Conservation (phyloP, 2,888 invertebrate species). For the Aelia acuminata region DNA sequence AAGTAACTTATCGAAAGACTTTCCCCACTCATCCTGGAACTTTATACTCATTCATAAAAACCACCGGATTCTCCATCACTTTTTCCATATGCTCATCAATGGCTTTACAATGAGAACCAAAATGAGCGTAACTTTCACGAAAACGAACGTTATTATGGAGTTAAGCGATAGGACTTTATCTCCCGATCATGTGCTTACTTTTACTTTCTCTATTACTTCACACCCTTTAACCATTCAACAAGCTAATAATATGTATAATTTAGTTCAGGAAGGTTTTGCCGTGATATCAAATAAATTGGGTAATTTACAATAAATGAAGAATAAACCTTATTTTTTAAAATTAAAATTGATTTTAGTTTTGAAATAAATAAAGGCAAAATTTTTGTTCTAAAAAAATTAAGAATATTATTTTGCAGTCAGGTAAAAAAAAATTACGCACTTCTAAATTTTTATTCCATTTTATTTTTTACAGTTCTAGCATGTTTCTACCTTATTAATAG, state of each 20-base stretch:
- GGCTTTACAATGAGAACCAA: not conserved
- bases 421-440: too few relatives aligned
- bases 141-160: not conserved
- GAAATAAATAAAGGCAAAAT: too few relatives aligned
- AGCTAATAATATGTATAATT: not conserved
- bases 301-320: too few relatives aligned
- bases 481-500: too few relatives aligned
- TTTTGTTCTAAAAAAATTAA: too few relatives aligned
- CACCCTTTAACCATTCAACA: not conserved
- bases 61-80: not conserved
- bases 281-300: too few relatives aligned
- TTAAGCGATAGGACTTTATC: not conserved
- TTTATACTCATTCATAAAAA: not conserved
- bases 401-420: too few relatives aligned
- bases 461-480: too few relatives aligned
- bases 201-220: constrained; percentile 2
- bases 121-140: not conserved
- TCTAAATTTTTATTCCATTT: too few relatives aligned
- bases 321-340: too few relatives aligned
- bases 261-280: too few relatives aligned
- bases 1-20: not conserved
- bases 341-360: too few relatives aligned
- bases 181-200: not conserved
- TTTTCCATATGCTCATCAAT: not conserved
- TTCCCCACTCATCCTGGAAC: not conserved